Percentiles rank a stretch among this genome's conserved stretches.
These are phyloP conservation scores for Crossocerus cetratus DNA, from an alignment of 2,888 invertebrate genomes.

Conservation along the genomic window DNA sequence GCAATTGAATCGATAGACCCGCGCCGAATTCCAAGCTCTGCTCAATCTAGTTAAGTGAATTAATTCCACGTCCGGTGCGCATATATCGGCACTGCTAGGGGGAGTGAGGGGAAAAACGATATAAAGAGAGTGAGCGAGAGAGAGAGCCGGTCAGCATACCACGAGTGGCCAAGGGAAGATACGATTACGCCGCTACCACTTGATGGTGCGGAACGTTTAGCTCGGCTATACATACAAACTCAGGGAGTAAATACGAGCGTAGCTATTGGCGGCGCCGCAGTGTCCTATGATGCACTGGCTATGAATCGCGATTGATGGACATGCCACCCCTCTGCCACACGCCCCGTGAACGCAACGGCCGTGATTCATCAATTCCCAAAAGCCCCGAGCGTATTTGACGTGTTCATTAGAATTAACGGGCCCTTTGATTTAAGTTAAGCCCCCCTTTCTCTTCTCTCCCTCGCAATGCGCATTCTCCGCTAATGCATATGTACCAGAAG, in stretches of 20 bases:
- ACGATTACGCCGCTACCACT: conserved; percentile 13
- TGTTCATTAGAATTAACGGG: too few species aligned
- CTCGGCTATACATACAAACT: conserved; percentile 10
- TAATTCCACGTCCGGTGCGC: conserved; percentile 23
- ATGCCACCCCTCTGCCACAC: too few species aligned
- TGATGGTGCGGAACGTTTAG: conserved; percentile 15
- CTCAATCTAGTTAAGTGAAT: conserved; percentile 27
- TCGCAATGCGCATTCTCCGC: too few species aligned
- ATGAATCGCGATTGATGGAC: too few species aligned
- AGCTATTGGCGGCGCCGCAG: not conserved
- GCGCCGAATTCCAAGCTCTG: conserved; percentile 19
- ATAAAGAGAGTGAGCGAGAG: too few species aligned
- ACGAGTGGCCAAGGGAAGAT: conserved; percentile 19
- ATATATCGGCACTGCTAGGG: not conserved
- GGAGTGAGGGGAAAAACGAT: too few species aligned
- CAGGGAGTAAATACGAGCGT: conserved; percentile 10
- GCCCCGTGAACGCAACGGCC: too few species aligned
- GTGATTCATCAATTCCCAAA: too few species aligned
- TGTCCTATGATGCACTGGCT: not conserved
- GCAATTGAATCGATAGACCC: conserved; percentile 14
- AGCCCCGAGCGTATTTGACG: too few species aligned
- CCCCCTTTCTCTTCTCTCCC: too few species aligned
- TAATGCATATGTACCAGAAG: too few species aligned
- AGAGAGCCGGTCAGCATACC: not conserved
- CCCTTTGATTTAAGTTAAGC: too few species aligned